A percentile compares a stretch with the other conserved stretches of the same genome.
Conservation (phyloP, 2,797 vertebrate genomes). For the Schizopygopsis pylzovi region DNA sequence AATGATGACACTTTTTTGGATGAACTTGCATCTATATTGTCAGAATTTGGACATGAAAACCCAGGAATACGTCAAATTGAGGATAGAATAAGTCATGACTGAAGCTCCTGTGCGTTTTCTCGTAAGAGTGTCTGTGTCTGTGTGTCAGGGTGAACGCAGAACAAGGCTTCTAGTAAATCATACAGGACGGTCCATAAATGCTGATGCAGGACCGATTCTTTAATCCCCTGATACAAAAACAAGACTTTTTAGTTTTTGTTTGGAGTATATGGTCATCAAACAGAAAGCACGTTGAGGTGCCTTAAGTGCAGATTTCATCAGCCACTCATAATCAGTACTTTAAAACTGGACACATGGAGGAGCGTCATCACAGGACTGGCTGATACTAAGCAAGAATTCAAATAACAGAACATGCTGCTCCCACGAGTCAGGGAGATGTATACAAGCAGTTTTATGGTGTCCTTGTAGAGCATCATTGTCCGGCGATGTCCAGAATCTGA, state of each 20-base stretch:
- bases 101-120: not conserved
- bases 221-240: slow-evolving; percentile 24
- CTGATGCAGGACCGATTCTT: not conserved
- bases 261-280: not conserved
- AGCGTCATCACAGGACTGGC: not conserved
- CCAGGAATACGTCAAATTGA: not conserved
- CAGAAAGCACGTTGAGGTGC: not conserved
- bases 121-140: slow-evolving; percentile 1
- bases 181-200: not conserved
- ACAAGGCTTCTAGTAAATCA: not conserved
- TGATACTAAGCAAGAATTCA: not conserved
- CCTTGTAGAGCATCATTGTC: slow-evolving; percentile 18
- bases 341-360: not conserved
- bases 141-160: not conserved
- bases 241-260: not conserved
- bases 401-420: not conserved
- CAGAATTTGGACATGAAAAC: not conserved
- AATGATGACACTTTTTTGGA: not conserved
- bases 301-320: slow-evolving; percentile 3
- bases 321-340: not conserved
- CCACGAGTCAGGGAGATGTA: not conserved
- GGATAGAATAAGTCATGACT: not conserved
- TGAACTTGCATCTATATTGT: not conserved
- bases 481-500: not conserved
- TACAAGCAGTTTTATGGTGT: not conserved